A percentile compares a stretch with the other conserved stretches of the same genome.
These are phyloP conservation scores for Micronycteris hirsuta DNA, from an alignment of 2,113 vertebrate species.

Conservation along the genomic window DNA sequence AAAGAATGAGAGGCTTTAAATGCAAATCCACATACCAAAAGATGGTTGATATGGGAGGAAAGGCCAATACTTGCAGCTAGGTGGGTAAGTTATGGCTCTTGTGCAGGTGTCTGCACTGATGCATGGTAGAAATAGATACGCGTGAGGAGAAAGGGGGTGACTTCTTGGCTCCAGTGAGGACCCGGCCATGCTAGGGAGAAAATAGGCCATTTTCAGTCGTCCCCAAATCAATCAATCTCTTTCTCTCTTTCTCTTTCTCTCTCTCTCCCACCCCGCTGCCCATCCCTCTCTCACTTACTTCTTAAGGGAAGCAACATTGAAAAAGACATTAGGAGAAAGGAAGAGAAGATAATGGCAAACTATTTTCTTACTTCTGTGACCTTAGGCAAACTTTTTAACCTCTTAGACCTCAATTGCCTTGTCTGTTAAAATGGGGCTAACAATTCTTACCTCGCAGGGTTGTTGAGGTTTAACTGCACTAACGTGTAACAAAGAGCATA, in stretches of 20 bases:
- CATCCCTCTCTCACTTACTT: neutral
- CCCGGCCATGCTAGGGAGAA: neutral
- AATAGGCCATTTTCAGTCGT: neutral
- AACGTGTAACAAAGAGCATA: neutral
- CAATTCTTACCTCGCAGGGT: neutral
- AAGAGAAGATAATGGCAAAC: neutral
- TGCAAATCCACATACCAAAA: neutral
- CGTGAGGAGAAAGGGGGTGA: neutral
- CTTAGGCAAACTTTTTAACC: neutral
- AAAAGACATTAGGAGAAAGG: neutral
- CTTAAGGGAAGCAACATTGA: neutral
- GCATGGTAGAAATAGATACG: neutral
- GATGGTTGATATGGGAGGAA: neutral
- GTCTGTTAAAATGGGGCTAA: neutral
- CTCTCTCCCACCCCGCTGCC: neutral
- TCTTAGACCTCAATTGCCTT: slow-evolving; percentile 32
- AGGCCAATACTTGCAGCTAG: neutral
- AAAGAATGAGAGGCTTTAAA: neutral
- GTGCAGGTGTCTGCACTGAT: neutral
- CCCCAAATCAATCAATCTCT: neutral
- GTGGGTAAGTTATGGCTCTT: neutral
- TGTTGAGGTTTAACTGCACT: neutral
- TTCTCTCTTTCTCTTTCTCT: neutral
- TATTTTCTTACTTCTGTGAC: neutral
- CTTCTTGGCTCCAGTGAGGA: neutral